These are phyloP conservation scores for Nestor notabilis DNA, from an alignment of 2,113 vertebrate genomes.

Conservation along the genomic window DNA sequence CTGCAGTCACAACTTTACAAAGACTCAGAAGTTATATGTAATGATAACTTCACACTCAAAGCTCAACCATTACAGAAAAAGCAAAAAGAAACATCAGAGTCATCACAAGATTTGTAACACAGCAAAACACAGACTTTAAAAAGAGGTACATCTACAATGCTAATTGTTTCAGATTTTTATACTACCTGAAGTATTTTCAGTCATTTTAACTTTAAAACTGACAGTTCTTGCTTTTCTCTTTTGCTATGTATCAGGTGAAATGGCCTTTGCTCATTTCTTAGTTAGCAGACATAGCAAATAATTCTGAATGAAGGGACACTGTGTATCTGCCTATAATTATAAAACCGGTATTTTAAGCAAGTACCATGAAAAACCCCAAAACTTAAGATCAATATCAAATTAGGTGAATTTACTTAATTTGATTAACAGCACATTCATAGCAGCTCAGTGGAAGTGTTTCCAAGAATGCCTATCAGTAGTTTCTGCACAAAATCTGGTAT, in stretches of 20 bases:
- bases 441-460: background rate
- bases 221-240: background rate
- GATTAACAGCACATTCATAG: background rate
- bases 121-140: background rate
- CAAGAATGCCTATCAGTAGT: background rate
- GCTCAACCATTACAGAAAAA: background rate
- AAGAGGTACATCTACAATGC: background rate
- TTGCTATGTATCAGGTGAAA: background rate
- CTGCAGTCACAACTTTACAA: background rate
- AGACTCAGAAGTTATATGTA: background rate
- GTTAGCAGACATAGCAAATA: background rate
- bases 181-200: fast-evolving
- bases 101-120: background rate
- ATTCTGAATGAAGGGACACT: background rate
- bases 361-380: background rate
- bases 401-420: background rate
- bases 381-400: background rate
- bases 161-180: background rate
- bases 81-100: background rate
- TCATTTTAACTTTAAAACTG: background rate
- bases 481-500: background rate
- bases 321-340: background rate
- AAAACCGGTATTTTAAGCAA: background rate
- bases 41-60: background rate
- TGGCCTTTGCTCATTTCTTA: background rate